A percentile compares a stretch with the other conserved stretches of the same genome.
These are phyloP conservation scores for Callocephalon fimbriatum DNA, from an alignment of 2,113 vertebrate species.

Conservation along the genomic window DNA sequence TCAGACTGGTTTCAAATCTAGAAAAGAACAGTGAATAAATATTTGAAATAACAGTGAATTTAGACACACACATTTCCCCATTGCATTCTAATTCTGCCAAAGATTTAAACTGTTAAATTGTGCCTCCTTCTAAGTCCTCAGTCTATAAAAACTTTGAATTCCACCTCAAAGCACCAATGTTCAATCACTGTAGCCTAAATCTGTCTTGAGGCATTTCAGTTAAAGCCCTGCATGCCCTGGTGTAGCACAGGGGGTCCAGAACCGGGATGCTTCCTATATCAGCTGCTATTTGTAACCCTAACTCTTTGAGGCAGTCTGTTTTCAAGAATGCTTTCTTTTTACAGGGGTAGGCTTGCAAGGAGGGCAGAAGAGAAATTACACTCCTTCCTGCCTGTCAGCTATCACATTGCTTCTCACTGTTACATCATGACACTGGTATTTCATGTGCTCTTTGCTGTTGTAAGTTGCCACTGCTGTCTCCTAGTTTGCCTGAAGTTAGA, in stretches of 20 bases:
- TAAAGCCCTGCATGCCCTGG: not conserved
- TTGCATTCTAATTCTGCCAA: not conserved
- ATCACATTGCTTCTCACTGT: not conserved
- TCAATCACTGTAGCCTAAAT: not conserved
- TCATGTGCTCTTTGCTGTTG: not conserved
- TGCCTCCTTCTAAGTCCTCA: not conserved
- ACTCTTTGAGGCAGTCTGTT: not conserved
- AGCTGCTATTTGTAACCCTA: not conserved
- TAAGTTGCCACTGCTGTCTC: not conserved
- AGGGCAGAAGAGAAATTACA: not conserved
- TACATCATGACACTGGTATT: not conserved
- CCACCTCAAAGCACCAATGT: not conserved
- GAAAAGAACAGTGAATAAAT: not conserved
- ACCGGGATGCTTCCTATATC: not conserved
- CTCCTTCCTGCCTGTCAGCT: not conserved
- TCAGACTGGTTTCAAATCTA: not conserved
- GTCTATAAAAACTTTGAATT: not conserved
- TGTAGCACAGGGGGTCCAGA: not conserved
- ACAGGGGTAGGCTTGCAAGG: not conserved
- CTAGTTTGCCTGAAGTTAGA: not conserved
- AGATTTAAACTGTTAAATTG: not conserved
- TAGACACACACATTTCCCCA: fast-evolving
- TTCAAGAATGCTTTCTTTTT: not conserved
- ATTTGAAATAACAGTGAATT: not conserved
- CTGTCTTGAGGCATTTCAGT: not conserved